Percentiles rank a stretch among this genome's conserved stretches.
Conservation (phyloP, 2,797 vertebrate genomes). For the Hypotaenidia okinawae region DNA sequence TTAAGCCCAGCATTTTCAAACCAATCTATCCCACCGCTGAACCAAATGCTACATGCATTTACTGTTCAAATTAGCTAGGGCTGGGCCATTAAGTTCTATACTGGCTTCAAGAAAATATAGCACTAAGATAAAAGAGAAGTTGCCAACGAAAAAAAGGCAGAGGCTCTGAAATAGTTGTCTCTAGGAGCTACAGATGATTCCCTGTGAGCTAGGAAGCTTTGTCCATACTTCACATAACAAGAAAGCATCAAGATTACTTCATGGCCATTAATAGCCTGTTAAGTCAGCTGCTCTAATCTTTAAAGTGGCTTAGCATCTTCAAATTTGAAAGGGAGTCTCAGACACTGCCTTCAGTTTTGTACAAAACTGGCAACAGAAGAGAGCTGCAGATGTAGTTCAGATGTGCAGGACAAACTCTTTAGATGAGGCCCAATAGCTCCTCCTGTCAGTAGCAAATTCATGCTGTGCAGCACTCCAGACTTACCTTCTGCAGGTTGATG, state of each 20-base stretch:
- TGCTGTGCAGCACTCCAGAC: not conserved
- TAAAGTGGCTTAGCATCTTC: not conserved
- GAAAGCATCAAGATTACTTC: not conserved
- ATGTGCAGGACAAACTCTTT: not conserved
- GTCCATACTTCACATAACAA: not conserved
- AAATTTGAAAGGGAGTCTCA: not conserved
- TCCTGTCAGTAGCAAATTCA: not conserved
- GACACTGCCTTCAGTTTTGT: not conserved
- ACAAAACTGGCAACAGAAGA: not conserved
- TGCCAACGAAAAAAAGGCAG: not conserved
- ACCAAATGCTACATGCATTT: not conserved
- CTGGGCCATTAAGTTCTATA: not conserved
- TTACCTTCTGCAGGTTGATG: slow-evolving; percentile 96
- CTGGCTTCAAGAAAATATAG: not conserved
- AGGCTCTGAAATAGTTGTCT: not conserved
- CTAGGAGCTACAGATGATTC: not conserved
- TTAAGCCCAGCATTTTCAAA: not conserved
- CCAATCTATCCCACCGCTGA: not conserved
- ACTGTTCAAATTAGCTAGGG: not conserved
- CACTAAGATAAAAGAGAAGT: not conserved
- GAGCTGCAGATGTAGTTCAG: not conserved
- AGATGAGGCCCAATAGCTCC: not conserved
- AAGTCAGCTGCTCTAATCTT: not conserved
- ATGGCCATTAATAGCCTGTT: not conserved
- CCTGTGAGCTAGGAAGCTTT: not conserved